Base-by-base conservation (phyloP, 2,113 vertebrate species). In the Pogonocichla stellata region DNA sequence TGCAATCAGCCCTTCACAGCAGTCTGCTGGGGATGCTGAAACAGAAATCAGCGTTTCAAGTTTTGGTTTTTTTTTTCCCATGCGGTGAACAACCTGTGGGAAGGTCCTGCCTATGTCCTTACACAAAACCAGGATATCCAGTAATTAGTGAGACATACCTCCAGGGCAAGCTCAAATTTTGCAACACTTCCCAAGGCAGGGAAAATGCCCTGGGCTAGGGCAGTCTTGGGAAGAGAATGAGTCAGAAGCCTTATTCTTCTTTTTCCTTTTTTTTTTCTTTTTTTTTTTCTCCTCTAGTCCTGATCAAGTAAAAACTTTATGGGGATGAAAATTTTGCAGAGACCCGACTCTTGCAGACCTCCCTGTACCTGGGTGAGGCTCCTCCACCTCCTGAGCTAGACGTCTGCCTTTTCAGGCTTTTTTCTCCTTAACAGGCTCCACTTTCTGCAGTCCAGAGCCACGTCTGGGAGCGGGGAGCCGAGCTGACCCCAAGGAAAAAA, bases 91-190 rank as follows among this genome's bases (percentile, higher is more conserved):
- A 70, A 94, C 64, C 78, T 96, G 95, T 96, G 95, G 95, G 96
- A 97, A 97, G 95, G 94, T 90, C 89, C 91, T 95, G 87, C 90
- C 89, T 93, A 22, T 93, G 95, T 94, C 94, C 93, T 95, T 83
- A 88, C 85, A 95, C 88, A 94, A 96, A 96, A 96, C 95, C 86
- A 96, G 95, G 96, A 95, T 96, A 96, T 96, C 93, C 93, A 96
- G 93, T 96, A 95, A 96, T 96, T 94, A 96, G 88, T 67, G 85
- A 80, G 87, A 91, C 77, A 92, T 83, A 65, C 85, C 96, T 96
- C 48, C 36, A 61, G 80, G 95, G 95, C 79, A 90, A 95, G 88
- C 75, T 96, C 86, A 36, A 71, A 94, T 95, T 96, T 96, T 92
- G 92, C 94, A 95, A 96, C 80, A 94, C 92, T 96, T 96, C 95